Percentiles rank a stretch among this genome's conserved stretches.
Evolutionary conservation across 2,113 vertebrate genomes (phyloP).

Genomic region (Polypterus senegalus): DNA sequence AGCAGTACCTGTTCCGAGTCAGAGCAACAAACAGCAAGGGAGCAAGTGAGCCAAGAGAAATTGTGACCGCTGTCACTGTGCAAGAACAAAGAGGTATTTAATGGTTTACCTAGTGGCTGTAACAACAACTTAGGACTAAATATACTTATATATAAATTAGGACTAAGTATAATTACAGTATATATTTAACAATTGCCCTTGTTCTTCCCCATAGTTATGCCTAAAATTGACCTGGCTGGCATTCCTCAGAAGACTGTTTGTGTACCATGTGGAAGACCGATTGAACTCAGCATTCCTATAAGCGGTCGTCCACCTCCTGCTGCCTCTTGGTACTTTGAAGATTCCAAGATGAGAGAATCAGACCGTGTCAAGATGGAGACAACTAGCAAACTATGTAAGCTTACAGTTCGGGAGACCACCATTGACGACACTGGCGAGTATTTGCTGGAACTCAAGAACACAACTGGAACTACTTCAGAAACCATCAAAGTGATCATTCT

Average conservation of each 20-base stretch:
- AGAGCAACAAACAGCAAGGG: conserved; percentile 86
- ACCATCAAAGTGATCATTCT: conserved; percentile 81
- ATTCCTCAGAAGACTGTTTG: conserved; percentile 86
- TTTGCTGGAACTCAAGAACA: conserved; percentile 79
- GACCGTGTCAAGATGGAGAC: conserved; percentile 80
- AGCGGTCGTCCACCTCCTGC: conserved; percentile 79
- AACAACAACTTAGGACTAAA: not conserved
- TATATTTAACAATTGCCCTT: not conserved
- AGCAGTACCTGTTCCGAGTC: conserved; percentile 88
- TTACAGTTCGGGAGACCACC: conserved; percentile 77
- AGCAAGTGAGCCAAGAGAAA: conserved; percentile 77
- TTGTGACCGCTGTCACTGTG: conserved; percentile 74
- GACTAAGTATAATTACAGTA: too few species aligned
- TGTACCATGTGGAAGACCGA: conserved; percentile 73
- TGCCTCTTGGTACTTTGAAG: conserved; percentile 78
- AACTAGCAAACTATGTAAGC: conserved; percentile 61
- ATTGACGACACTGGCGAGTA: conserved; percentile 86
- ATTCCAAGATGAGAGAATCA: conserved; percentile 68
- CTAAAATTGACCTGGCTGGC: conserved; percentile 71
- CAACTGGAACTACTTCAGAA: conserved; percentile 65
- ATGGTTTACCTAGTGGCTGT: not conserved
- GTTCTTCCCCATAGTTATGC: conserved; percentile 62
- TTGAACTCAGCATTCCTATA: conserved; percentile 78
- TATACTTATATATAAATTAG: too few species aligned
- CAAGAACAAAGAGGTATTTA: conserved; percentile 81